Conservation (phyloP, 2,113 vertebrate species). For the Thamnophis sirtalis region DNA sequence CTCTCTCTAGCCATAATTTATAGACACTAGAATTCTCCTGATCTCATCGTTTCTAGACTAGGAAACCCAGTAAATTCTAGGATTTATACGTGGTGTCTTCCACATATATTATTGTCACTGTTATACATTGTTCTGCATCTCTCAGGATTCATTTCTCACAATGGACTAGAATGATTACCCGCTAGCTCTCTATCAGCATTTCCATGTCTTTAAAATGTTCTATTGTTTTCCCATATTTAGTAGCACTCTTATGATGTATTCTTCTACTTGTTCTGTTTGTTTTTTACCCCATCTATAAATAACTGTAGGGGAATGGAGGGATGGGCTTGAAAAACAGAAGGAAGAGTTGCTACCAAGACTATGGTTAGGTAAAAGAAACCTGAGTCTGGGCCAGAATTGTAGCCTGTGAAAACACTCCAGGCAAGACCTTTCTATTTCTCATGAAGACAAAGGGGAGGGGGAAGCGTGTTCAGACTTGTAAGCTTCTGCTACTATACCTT, state of each 20-base stretch:
- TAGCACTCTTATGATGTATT: neutral
- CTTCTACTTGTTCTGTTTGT: neutral
- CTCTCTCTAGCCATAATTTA: neutral
- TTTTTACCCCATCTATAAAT: neutral
- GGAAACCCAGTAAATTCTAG: neutral
- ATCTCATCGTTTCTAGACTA: neutral
- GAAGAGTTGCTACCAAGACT: neutral
- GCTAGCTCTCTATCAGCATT: neutral
- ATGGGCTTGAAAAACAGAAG: neutral
- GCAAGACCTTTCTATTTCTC: neutral
- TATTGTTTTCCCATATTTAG: neutral
- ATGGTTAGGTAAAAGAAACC: neutral
- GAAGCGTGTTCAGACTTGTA: neutral
- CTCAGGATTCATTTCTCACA: neutral
- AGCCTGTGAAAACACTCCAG: neutral
- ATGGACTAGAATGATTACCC: neutral
- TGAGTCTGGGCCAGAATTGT: neutral
- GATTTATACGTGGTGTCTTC: neutral
- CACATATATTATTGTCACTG: neutral
- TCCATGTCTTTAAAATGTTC: neutral
- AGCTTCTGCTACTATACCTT: neutral
- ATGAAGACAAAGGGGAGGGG: neutral
- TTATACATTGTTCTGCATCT: neutral
- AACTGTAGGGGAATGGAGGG: neutral
- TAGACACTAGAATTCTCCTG: neutral